phyloP scores from a whole-genome alignment of 2,888 invertebrate species.

The Ochropleura leucogaster region DNA sequence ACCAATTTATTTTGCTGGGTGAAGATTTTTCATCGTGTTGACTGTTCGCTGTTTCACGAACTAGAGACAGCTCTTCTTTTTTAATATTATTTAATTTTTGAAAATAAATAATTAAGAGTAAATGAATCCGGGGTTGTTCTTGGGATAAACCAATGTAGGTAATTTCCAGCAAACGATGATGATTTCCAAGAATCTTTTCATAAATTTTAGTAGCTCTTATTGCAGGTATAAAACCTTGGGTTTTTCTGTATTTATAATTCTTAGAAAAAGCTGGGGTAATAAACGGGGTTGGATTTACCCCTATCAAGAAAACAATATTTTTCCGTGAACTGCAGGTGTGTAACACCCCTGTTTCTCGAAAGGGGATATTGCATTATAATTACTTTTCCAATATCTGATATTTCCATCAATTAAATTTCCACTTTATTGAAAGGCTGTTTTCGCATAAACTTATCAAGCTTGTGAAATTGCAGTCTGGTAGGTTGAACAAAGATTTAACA shows the following conservation, averaged over 20 bases:
- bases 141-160: not conserved
- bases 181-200: not conserved
- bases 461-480: slow-evolving; percentile 20
- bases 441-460: slow-evolving; percentile 31
- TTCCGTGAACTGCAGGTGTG: slow-evolving; percentile 47
- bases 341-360: slow-evolving; percentile 18
- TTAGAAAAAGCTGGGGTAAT: not conserved
- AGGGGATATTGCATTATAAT: slow-evolving; percentile 31
- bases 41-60: not conserved
- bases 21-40: not conserved
- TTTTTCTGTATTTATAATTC: slow-evolving; percentile 29
- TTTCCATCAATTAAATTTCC: slow-evolving; percentile 17
- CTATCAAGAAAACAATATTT: slow-evolving; percentile 17
- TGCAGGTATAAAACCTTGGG: slow-evolving; percentile 1
- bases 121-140: not conserved
- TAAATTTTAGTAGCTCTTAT: not conserved
- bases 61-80: too few species aligned
- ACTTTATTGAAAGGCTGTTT: slow-evolving; percentile 23
- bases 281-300: slow-evolving; percentile 33
- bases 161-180: slow-evolving; percentile 1
- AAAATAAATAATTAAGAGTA: not conserved
- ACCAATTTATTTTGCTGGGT: not conserved
- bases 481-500: slow-evolving; percentile 54
- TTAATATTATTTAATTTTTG: too few species aligned
- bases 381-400: slow-evolving; percentile 22